Conservation (phyloP, 2,888 invertebrate genomes). For the Pseudococcus viburni region DNA sequence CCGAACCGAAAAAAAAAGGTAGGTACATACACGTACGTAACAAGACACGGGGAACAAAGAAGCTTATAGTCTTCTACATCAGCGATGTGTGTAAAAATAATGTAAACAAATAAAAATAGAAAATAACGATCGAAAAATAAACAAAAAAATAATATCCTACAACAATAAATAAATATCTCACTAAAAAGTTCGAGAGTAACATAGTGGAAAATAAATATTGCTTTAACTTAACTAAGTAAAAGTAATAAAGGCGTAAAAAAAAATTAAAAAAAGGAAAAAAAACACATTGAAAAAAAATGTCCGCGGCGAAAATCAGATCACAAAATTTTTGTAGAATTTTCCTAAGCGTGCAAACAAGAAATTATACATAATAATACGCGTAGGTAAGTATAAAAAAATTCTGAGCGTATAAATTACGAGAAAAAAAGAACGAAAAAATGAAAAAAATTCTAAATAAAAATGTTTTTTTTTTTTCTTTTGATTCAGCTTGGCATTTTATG, state of each 20-base stretch:
- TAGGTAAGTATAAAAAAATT: slow-evolving; percentile 38
- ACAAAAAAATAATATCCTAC: slow-evolving; percentile 36
- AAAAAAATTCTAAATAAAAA: slow-evolving; percentile 9
- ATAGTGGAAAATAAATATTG: slow-evolving; percentile 62
- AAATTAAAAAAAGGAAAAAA: slow-evolving; percentile 43
- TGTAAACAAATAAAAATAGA: slow-evolving; percentile 46
- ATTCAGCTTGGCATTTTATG: slow-evolving; percentile 38
- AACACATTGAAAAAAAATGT: slow-evolving; percentile 34
- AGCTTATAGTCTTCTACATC: slow-evolving; percentile 49
- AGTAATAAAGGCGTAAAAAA: slow-evolving; percentile 58
- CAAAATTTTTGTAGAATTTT: slow-evolving; percentile 52
- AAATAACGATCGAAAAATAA: slow-evolving; percentile 55
- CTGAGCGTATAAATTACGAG: slow-evolving; percentile 50
- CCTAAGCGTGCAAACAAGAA: slow-evolving; percentile 57
- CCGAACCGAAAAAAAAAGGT: background rate
- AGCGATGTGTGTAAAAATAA: slow-evolving; percentile 51
- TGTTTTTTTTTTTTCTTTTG: background rate
- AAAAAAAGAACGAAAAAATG: background rate
- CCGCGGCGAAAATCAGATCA: slow-evolving; percentile 53
- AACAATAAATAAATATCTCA: slow-evolving; percentile 49
- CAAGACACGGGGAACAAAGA: slow-evolving; percentile 29
- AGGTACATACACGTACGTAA: background rate
- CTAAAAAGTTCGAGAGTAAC: slow-evolving; percentile 48
- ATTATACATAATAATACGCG: slow-evolving; percentile 39
- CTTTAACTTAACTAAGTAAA: slow-evolving; percentile 33